phyloP scores from a whole-genome alignment of 1,140 invertebrate genomes.

The Ceratitis capitata region DNA sequence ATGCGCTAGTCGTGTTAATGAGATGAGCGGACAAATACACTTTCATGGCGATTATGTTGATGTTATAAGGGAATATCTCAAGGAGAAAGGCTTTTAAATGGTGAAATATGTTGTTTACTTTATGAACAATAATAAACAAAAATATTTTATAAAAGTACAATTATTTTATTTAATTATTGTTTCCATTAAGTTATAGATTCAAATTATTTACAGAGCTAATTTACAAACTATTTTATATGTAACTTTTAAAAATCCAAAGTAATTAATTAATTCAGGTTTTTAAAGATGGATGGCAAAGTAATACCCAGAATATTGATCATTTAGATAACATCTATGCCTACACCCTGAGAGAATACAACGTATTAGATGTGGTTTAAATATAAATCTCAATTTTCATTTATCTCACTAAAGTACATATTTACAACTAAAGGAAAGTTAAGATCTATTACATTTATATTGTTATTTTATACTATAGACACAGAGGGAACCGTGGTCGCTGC shows the following conservation, averaged over 20 bases:
- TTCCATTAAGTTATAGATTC: not conserved
- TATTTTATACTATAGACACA: constrained; percentile 27
- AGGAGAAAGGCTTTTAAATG: constrained; percentile 79
- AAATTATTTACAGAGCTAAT: not conserved
- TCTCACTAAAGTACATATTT: not conserved
- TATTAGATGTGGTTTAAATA: not conserved
- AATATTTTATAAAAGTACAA: not conserved
- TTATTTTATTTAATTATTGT: not conserved
- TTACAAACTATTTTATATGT: too few species aligned
- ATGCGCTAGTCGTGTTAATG: constrained; percentile 79
- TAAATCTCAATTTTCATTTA: not conserved
- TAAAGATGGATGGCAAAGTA: not conserved
- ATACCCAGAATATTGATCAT: not conserved
- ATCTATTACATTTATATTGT: not conserved
- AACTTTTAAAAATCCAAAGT: too few species aligned
- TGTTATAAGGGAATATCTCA: constrained; percentile 76
- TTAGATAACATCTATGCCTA: not conserved
- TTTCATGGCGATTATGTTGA: constrained; percentile 81
- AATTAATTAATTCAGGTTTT: not conserved
- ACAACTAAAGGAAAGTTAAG: not conserved
- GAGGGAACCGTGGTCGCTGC: constrained; percentile 52
- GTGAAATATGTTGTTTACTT: not conserved
- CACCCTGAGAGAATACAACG: not conserved
- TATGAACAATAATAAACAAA: not conserved
- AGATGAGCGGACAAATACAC: constrained; percentile 77